phyloP scores from a whole-genome alignment of 2,113 vertebrate species.

The Pachycephala philippinensis region DNA sequence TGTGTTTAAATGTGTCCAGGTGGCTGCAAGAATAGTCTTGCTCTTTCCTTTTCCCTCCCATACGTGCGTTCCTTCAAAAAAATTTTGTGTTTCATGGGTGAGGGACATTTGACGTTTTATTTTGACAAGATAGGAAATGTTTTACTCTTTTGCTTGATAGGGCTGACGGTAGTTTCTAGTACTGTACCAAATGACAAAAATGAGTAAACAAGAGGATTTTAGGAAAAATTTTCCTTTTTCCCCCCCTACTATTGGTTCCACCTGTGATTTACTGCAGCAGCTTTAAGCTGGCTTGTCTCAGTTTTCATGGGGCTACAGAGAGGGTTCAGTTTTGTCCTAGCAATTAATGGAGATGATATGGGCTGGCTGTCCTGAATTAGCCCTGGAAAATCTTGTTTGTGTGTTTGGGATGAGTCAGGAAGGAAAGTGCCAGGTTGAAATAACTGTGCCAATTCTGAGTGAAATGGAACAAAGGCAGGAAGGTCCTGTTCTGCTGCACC shows the following conservation, averaged over 20 bases:
- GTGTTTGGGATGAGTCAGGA: constrained; percentile 56
- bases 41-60: background rate
- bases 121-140: background rate
- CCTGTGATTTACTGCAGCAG: background rate
- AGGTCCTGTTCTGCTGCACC: constrained; percentile 49
- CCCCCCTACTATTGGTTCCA: rapidly evolving
- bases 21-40: background rate
- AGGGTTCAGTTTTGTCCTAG: background rate
- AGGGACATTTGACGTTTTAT: background rate
- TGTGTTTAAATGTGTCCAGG: background rate
- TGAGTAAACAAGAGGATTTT: background rate
- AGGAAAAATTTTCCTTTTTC: background rate
- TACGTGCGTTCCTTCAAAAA: background rate
- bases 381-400: constrained; percentile 46
- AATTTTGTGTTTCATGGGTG: rapidly evolving
- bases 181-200: background rate
- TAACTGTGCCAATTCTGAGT: constrained; percentile 20
- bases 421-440: constrained; percentile 29
- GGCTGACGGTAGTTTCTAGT: background rate
- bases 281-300: background rate
- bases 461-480: constrained; percentile 48
- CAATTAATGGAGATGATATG: constrained; percentile 3
- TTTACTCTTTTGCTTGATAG: background rate
- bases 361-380: constrained; percentile 25
- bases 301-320: background rate